Evolutionary conservation across 2,888 invertebrate genomes (phyloP).

Genomic region (Mythimna lalbum): DNA sequence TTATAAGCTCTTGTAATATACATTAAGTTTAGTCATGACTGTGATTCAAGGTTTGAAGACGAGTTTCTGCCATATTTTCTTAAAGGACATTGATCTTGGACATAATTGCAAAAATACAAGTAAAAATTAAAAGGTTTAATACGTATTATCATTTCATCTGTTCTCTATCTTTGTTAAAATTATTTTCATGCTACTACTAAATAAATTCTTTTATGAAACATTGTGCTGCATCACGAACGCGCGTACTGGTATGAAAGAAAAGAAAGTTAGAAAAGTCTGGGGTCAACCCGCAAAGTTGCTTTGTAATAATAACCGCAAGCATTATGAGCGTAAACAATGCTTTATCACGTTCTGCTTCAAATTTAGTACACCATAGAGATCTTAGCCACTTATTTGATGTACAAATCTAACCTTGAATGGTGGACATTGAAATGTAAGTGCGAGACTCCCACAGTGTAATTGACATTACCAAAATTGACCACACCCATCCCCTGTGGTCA

Average conservation of each 20-base stretch:
- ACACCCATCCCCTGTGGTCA: slow-evolving; percentile 22
- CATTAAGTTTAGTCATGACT: slow-evolving; percentile 5
- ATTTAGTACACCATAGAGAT: slow-evolving; percentile 32
- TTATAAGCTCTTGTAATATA: slow-evolving; percentile 4
- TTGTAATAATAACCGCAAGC: slow-evolving; percentile 63
- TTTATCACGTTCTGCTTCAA: slow-evolving; percentile 40
- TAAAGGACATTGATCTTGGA: slow-evolving; percentile 4
- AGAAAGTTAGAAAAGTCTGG: slow-evolving; percentile 69
- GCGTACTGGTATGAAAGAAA: slow-evolving; percentile 63
- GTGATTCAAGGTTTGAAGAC: slow-evolving; percentile 1
- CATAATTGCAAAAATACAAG: slow-evolving; percentile 18
- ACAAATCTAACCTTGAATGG: slow-evolving; percentile 35
- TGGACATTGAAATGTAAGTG: slow-evolving; percentile 22
- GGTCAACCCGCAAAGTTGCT: slow-evolving; percentile 64
- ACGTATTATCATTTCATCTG: slow-evolving; percentile 16
- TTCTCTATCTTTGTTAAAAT: not conserved
- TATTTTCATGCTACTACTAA: slow-evolving; percentile 40
- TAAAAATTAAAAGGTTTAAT: slow-evolving; percentile 21
- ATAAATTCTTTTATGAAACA: slow-evolving; percentile 49
- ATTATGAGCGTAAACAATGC: slow-evolving; percentile 51
- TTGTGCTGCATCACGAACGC: slow-evolving; percentile 56
- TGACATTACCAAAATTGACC: slow-evolving; percentile 23
- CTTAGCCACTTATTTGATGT: slow-evolving; percentile 12
- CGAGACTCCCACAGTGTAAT: slow-evolving; percentile 25
- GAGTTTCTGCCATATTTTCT: slow-evolving; percentile 5